These are phyloP conservation scores for Litoditis marina DNA, from an alignment of 2,888 invertebrate species.

Conservation along the genomic window DNA sequence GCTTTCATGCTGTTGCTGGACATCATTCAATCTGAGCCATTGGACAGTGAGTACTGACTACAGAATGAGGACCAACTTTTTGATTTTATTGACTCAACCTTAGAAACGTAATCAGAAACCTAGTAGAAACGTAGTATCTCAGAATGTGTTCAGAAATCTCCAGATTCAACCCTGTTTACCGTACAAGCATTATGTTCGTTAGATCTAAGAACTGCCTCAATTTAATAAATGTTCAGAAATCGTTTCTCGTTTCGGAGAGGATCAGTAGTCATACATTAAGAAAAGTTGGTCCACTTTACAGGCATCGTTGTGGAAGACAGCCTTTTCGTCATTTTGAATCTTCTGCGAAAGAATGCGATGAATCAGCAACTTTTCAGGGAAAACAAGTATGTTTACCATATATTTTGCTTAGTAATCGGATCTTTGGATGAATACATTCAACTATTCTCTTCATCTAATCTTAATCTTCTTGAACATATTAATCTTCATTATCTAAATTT, in stretches of 20 bases:
- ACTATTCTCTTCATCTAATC: neutral
- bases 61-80: neutral
- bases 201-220: too few species aligned
- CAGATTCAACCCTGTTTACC: too few species aligned
- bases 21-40: conserved; percentile 83
- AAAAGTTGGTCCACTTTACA: conserved; percentile 39
- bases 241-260: too few species aligned
- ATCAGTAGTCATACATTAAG: neutral
- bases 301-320: conserved; percentile 95
- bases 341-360: conserved; percentile 88
- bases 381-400: conserved; percentile 43
- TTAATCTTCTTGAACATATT: too few species aligned
- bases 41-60: conserved; percentile 77
- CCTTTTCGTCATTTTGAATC: conserved; percentile 82
- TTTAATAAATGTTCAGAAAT: too few species aligned
- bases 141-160: too few species aligned
- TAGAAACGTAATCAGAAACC: too few species aligned
- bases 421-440: too few species aligned
- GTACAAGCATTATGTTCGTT: too few species aligned
- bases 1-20: conserved; percentile 92
- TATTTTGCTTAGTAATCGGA: neutral
- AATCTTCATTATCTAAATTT: too few species aligned
- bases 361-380: conserved; percentile 99
- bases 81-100: conserved; percentile 2
- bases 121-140: too few species aligned